Base-by-base conservation (phyloP, 2,888 invertebrate genomes). In the Lomographa bimaculata region DNA sequence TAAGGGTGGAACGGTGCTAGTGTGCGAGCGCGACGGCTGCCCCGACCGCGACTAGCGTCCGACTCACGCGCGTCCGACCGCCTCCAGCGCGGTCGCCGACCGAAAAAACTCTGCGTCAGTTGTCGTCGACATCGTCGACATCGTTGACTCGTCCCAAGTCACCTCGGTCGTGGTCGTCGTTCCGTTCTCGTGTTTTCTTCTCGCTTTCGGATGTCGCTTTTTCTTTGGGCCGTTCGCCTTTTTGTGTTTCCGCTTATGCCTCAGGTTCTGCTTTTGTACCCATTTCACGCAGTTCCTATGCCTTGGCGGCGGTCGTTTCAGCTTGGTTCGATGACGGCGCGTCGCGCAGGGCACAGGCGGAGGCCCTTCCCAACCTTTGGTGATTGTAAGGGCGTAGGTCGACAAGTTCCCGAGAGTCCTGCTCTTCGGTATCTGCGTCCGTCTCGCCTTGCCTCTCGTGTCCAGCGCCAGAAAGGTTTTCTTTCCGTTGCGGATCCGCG, bases 381-480 rank as follows among this genome's bases (percentile, higher is more conserved):
- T 86, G 30, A 87, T 66, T 34, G 94, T 94, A 50, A 94, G 91
- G 41, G 94, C 94, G 77, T 95, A 95, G 10, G 92, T 91, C 39
- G 94, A 93, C 52, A 95, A 90, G 70, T 93, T 93, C 28, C 95
- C 95, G 50, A 96, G 90, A 53, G 92, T 90, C 51, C 93, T 89
- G 59, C 79, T 90, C 37, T 91, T 91, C 41, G 93, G 92, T 50
- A 95, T 91, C 85, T 94, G 93, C 52, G 94, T 93, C 64, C 93
- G 92, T 43, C 95, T 90, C 60, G 95, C 91, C 64, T 92, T 91
- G 11, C 96, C 96, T 50, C 91, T 86, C 55, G 93, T 92, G 81
- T 94, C 94, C 54, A 96, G 85, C 50, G 95, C 96, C 79, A 96
- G 89, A 87, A 94, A 96, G 30, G 94, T 94, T 64, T 93, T 92